phyloP scores from a whole-genome alignment of 2,888 invertebrate genomes.

The Gymnoscelis rufifasciata region DNA sequence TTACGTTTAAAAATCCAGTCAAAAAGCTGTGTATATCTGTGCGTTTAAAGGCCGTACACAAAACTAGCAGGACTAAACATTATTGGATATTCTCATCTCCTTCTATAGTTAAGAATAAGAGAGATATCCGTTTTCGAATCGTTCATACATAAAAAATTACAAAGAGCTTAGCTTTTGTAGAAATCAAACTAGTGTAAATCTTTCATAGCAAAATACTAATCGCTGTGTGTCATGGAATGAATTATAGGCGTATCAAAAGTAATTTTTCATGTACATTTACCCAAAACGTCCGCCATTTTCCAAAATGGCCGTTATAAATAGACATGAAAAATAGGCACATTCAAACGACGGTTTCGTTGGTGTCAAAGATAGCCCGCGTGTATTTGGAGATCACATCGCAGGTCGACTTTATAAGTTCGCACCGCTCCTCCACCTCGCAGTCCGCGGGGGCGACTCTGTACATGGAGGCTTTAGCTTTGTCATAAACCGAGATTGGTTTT shows the following conservation, averaged over 20 bases:
- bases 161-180: slow-evolving; percentile 57
- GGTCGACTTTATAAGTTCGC: slow-evolving; percentile 68
- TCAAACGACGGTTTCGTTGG: slow-evolving; percentile 71
- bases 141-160: slow-evolving; percentile 16
- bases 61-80: slow-evolving; percentile 40
- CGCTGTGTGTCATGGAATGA: slow-evolving; percentile 62
- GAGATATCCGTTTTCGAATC: slow-evolving; percentile 17
- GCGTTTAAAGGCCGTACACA: slow-evolving; percentile 37
- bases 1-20: slow-evolving; percentile 33
- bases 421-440: slow-evolving; percentile 61
- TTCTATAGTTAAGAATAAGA: slow-evolving; percentile 18
- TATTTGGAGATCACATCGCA: slow-evolving; percentile 71
- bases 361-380: slow-evolving; percentile 71
- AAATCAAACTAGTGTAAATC: slow-evolving; percentile 51
- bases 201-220: slow-evolving; percentile 68
- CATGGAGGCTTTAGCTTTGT: slow-evolving; percentile 43
- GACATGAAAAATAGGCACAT: slow-evolving; percentile 44
- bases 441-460: slow-evolving; percentile 64
- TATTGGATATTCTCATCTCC: slow-evolving; percentile 19
- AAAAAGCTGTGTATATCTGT: slow-evolving; percentile 42
- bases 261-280: slow-evolving; percentile 31
- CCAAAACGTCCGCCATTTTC: slow-evolving; percentile 5
- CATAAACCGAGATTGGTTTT: slow-evolving; percentile 57
- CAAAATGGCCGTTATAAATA: slow-evolving; percentile 12
- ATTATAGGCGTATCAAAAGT: slow-evolving; percentile 62